These are phyloP conservation scores for Timema podura DNA, from an alignment of 2,888 invertebrate species.

Conservation along the genomic window DNA sequence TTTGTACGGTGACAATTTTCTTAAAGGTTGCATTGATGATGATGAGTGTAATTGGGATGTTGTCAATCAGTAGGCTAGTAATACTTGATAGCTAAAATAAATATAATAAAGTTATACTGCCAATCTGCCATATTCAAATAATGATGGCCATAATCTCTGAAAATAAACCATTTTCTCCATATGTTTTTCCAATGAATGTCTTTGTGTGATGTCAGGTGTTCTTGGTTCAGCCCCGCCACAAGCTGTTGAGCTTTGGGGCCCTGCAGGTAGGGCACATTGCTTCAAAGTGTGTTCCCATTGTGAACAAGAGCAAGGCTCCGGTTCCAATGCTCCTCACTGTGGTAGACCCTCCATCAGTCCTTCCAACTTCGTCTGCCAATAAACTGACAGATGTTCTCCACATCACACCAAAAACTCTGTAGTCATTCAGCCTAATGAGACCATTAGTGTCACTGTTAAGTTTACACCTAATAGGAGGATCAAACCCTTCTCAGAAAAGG, in stretches of 20 bases:
- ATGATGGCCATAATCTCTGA: too few relatives aligned
- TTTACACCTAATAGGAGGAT: conserved; percentile 43
- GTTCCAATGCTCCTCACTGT: neutral
- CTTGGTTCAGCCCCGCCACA: conserved; percentile 43
- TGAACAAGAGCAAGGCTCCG: conserved; percentile 49
- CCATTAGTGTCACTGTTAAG: conserved; percentile 41
- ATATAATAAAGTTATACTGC: too few relatives aligned
- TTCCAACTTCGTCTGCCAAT: neutral
- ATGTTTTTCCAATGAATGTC: neutral
- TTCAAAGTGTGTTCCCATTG: conserved; percentile 52
- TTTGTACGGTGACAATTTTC: too few relatives aligned
- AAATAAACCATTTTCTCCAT: too few relatives aligned
- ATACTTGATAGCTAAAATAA: too few relatives aligned
- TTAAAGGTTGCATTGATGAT: too few relatives aligned
- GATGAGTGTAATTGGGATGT: too few relatives aligned
- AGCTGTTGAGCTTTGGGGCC: conserved; percentile 44
- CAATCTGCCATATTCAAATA: too few relatives aligned
- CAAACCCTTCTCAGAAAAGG: conserved; percentile 40
- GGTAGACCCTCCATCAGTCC: too few relatives aligned
- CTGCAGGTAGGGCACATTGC: conserved; percentile 48
- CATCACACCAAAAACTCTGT: conserved; percentile 40
- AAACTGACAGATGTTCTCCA: conserved; percentile 33
- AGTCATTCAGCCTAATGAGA: conserved; percentile 40
- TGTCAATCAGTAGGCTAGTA: too few relatives aligned
- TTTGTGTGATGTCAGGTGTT: conserved; percentile 38